phyloP scores from a whole-genome alignment of 2,888 invertebrate genomes.

The Dynastes hyllus region DNA sequence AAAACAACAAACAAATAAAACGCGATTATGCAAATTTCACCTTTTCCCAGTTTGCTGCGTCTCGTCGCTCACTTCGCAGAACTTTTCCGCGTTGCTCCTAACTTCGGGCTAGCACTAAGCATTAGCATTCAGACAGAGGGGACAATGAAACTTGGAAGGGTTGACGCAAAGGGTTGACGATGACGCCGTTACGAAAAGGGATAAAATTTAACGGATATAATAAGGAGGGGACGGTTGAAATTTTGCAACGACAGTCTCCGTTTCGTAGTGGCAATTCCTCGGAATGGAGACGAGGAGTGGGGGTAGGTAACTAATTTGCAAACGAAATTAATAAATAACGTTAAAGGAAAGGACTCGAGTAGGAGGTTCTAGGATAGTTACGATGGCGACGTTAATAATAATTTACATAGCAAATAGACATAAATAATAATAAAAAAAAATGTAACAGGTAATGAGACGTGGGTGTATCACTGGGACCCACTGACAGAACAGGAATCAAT shows the following conservation, averaged over 20 bases:
- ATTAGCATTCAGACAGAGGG: background rate
- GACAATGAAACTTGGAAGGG: background rate
- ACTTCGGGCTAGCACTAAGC: background rate
- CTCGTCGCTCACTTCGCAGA: conserved; percentile 1
- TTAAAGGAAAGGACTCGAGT: background rate
- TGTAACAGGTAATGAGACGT: no score
- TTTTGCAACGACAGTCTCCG: conserved; percentile 1
- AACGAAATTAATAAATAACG: conserved; percentile 45
- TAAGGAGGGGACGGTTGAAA: conserved; percentile 5
- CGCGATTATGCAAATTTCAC: conserved; percentile 41
- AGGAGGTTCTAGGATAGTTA: no score
- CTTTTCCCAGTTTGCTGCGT: background rate
- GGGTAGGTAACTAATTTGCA: conserved; percentile 36
- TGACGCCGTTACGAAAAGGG: background rate
- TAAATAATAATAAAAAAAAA: no score
- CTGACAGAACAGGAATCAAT: no score
- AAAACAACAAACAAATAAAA: conserved; percentile 48
- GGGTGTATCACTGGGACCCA: no score
- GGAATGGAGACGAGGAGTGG: background rate
- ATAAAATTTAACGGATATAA: background rate
- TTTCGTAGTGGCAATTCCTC: conserved; percentile 14
- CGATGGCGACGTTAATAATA: no score
- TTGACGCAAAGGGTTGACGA: conserved; percentile 23
- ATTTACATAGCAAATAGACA: no score
- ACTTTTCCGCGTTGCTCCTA: conserved; percentile 26